Base-by-base conservation (phyloP, 2,113 vertebrate genomes). In the Oxyruncus cristatus region DNA sequence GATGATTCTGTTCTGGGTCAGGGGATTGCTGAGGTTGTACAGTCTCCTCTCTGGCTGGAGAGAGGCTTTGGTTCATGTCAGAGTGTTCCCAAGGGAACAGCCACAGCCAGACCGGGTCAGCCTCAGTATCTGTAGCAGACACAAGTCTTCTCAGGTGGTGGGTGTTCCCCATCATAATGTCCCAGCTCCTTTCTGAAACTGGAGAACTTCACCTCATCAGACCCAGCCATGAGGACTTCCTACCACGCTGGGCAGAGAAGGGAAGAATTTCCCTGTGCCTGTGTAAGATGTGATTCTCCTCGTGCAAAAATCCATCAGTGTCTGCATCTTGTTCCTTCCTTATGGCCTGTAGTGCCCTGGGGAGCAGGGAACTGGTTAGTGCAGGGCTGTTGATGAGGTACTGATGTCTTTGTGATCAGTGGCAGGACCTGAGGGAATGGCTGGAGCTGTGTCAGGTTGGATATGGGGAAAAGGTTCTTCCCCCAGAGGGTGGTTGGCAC, bases 31-130 rank as follows among this genome's bases (percentile, higher is more conserved):
- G 24, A 14, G 52, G 52, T 4, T n/a, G 8, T 32, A 21, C 8
- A 22, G 78, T 28, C 35, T 66, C 21, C 13, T 15, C 12, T 41
- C 39, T 37, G 78, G 41, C 72, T 80, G 39, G 33, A 15, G 39
- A 30, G 32, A n/a, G 23, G 15, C 42, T 76, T 50, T 47, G 44
- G 53, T 6, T n/a, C 0, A 1, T 11, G 5, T 2, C 39, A 4
- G 47, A 4, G 49, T 5, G 44, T 33, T 59, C 3, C 8, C 28
- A 23, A 12, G 23, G 41, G 4, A 11, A 5, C 17, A 39, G 66
- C 28, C 41, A 8, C 20, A 3, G 5, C 17, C n/a, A 66, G 18
- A 24, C 11, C 41, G 47, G 9, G 19, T 2, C 4, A 11, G 18
- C 50, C 41, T 33, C 27, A 17, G 26, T 6, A 1, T 14, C 41